Percentiles rank a stretch among this genome's conserved stretches.
Evolutionary conservation across 2,797 vertebrate genomes (phyloP).

Genomic region (Basileuterus tristriatus): DNA sequence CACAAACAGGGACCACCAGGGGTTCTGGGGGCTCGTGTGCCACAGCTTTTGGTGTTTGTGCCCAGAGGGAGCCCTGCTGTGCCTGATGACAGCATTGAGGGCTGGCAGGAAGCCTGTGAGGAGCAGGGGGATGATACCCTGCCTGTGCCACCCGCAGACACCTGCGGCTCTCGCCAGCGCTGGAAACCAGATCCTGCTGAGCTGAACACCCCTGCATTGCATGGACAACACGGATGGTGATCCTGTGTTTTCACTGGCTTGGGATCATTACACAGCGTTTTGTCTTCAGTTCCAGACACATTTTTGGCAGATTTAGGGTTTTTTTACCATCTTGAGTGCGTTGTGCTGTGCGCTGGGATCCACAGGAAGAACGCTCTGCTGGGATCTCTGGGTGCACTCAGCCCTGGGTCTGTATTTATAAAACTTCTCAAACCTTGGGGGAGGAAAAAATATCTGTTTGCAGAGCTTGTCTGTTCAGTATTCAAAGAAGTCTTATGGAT

Average conservation of each 20-base stretch:
- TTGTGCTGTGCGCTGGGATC: neutral
- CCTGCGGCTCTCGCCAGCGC: neutral
- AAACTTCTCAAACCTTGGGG: neutral
- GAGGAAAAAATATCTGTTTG: neutral
- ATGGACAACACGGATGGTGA: neutral
- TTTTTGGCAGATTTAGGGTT: neutral
- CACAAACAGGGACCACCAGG: rapidly evolving
- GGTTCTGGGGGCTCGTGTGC: rapidly evolving
- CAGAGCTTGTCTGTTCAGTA: neutral
- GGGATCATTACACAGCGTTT: neutral
- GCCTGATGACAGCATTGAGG: rapidly evolving
- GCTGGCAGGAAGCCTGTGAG: neutral
- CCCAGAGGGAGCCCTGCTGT: neutral
- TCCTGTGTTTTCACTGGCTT: conserved; percentile 17
- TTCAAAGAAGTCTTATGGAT: neutral
- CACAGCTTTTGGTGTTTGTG: rapidly evolving
- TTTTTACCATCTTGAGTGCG: neutral
- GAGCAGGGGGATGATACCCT: neutral
- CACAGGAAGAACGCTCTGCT: neutral
- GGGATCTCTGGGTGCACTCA: neutral
- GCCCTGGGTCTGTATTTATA: neutral
- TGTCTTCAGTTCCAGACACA: neutral
- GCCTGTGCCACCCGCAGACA: neutral
- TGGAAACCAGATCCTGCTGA: neutral
- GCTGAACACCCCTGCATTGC: neutral